phyloP scores from a whole-genome alignment of 2,888 invertebrate genomes.

The Cheilosia urbana region DNA sequence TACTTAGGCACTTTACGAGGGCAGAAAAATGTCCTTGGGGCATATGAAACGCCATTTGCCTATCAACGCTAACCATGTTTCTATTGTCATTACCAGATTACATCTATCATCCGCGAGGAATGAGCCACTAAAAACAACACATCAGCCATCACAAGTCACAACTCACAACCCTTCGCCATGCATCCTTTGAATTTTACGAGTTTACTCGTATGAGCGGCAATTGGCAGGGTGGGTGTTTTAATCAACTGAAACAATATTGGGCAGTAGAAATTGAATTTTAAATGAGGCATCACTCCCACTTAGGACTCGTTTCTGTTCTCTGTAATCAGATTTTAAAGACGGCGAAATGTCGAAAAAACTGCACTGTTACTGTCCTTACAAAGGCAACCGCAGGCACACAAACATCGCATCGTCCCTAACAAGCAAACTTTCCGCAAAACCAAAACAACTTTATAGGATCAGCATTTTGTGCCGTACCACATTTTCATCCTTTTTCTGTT shows the following conservation, averaged over 20 bases:
- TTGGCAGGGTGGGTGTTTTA: constrained; percentile 55
- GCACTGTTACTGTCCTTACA: constrained; percentile 7
- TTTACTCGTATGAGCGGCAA: constrained; percentile 15
- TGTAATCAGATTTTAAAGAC: constrained; percentile 17
- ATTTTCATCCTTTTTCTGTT: constrained; percentile 1
- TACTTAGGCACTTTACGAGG: constrained; percentile 37
- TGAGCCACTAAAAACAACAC: constrained; percentile 9
- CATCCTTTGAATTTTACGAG: constrained; percentile 19
- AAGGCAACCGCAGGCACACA: constrained; percentile 41
- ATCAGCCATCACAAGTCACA: constrained; percentile 17
- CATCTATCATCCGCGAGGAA: constrained; percentile 11
- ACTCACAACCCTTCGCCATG: constrained; percentile 40
- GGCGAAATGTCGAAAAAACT: constrained; percentile 1
- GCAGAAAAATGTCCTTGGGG: constrained; percentile 48
- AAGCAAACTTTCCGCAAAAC: constrained; percentile 40
- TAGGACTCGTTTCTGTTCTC: constrained; percentile 11
- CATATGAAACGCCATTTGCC: constrained; percentile 58
- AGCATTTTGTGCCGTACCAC: constrained; percentile 21
- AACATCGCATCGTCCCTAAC: constrained; percentile 24
- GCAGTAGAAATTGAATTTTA: constrained; percentile 67
- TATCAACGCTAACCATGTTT: constrained; percentile 46
- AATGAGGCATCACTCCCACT: constrained; percentile 32
- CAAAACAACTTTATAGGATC: constrained; percentile 52
- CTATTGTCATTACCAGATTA: constrained; percentile 48
- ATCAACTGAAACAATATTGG: constrained; percentile 72